These are phyloP conservation scores for Oreochromis tanganicae DNA, from an alignment of 2,113 vertebrate species.

Conservation along the genomic window DNA sequence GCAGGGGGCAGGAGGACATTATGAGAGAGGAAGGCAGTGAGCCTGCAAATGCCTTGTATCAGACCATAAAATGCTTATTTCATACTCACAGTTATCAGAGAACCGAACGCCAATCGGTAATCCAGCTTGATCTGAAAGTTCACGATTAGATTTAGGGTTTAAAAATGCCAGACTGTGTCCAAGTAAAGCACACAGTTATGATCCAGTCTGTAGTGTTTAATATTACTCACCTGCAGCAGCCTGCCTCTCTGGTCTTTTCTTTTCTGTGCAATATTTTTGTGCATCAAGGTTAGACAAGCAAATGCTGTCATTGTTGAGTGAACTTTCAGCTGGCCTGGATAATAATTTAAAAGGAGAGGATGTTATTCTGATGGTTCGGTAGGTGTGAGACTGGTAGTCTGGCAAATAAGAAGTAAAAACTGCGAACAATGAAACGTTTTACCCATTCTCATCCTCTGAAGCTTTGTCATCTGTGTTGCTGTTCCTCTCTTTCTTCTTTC, in stretches of 20 bases:
- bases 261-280: not conserved
- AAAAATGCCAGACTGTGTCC: not conserved
- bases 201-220: not conserved
- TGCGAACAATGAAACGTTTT: conserved; percentile 11
- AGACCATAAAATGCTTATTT: not conserved
- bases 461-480: conserved; percentile 64
- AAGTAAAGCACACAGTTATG: not conserved
- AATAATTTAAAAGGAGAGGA: not conserved
- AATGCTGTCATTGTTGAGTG: not conserved
- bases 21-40: not conserved
- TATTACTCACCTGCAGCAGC: not conserved
- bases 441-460: conserved; percentile 74
- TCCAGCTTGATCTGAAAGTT: conserved; percentile 1
- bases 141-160: not conserved
- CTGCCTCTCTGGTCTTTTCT: not conserved
- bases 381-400: not conserved
- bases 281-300: not conserved
- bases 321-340: conserved; percentile 40
- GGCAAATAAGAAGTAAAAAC: not conserved
- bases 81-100: conserved; percentile 81
- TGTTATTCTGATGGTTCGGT: not conserved
- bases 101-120: conserved; percentile 55
- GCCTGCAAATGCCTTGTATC: not conserved
- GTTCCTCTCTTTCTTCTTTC: conserved; percentile 85
- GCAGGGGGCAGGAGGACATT: conserved; percentile 34